These are phyloP conservation scores for Eriosoma lanigerum DNA, from an alignment of 1,140 invertebrate genomes.

Conservation along the genomic window DNA sequence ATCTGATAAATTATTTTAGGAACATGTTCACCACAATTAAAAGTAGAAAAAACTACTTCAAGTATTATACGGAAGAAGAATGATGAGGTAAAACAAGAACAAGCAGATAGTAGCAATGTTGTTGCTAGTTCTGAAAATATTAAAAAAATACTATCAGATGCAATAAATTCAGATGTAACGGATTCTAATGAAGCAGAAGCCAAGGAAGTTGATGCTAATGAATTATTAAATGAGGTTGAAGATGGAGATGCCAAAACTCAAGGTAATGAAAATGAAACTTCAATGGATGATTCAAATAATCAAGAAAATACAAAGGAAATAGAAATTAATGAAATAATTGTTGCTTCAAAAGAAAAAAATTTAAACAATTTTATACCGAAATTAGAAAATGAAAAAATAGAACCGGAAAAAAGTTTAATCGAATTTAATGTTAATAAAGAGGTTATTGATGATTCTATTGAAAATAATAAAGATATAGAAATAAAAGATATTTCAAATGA, in stretches of 20 bases:
- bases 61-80: not conserved
- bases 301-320: slow-evolving; percentile 10
- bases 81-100: slow-evolving; percentile 9
- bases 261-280: not conserved
- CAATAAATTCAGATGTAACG: not conserved
- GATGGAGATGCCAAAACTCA: not conserved
- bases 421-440: slow-evolving; percentile 51
- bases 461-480: slow-evolving; percentile 51
- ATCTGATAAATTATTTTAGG: too few species aligned
- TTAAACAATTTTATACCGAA: not conserved
- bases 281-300: not conserved
- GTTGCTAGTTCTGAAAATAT: not conserved
- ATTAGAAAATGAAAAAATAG: not conserved
- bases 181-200: slow-evolving; percentile 22
- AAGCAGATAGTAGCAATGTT: slow-evolving; percentile 14
- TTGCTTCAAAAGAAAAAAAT: not conserved
- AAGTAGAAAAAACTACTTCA: slow-evolving; percentile 7
- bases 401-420: not conserved
- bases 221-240: not conserved
- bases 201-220: slow-evolving; percentile 3
- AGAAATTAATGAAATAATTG: slow-evolving; percentile 48
- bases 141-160: not conserved
- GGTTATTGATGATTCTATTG: slow-evolving; percentile 45
- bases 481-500: not conserved
- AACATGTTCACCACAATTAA: slow-evolving; percentile 1